Base-by-base conservation (phyloP, 2,888 invertebrate genomes). In the Pheosia gnoma region DNA sequence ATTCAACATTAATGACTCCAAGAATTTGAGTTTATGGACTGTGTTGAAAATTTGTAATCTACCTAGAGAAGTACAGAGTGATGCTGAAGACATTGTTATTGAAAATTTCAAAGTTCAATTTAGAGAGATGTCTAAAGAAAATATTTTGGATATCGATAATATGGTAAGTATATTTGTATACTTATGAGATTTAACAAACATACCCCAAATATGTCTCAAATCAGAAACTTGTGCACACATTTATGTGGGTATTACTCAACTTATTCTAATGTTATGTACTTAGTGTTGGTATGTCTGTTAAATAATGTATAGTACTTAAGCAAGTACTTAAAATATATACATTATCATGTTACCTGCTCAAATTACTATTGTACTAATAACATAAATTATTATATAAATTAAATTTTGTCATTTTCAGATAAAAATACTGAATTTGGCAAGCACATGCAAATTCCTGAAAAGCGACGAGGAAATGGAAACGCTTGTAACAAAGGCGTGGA, bases 21-120 rank as follows among this genome's bases (percentile, higher is more conserved):
- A 63, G 37, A 86, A 86, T 71, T 59, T 78, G 3, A 58, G 63
- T 8, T 63, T 89, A 25, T 91, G 90, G 91, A 72, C 57, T 8
- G 79, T 75, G 11, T 59, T 91, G 7, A 79, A 81, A 70, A 72
- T 91, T 5, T 75, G 66, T 2, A 82, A 82, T 64, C 74, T 89
- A 41, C 87, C 87, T 0, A 69, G 65, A 3, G 80, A 84, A 25
- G 60, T 80, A 0, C 76, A 77, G 54, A 65, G 65, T 13, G 68
- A 75, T 10, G 74, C 77, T 3, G 78, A 82, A 63, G 66, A 80
- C 9, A 63, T 75, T 9, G 69, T 80, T 13, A 38, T 75, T 37
- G 80, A 81, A 5, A 81, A 78, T 52, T 66, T 84, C 5, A 79
- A 77, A 67, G 61, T n/a, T 0, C 64, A 70, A 57, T 65, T 82